Evolutionary conservation across 2,888 invertebrate species (phyloP).

Genomic region (Oxyteleia sp.): DNA sequence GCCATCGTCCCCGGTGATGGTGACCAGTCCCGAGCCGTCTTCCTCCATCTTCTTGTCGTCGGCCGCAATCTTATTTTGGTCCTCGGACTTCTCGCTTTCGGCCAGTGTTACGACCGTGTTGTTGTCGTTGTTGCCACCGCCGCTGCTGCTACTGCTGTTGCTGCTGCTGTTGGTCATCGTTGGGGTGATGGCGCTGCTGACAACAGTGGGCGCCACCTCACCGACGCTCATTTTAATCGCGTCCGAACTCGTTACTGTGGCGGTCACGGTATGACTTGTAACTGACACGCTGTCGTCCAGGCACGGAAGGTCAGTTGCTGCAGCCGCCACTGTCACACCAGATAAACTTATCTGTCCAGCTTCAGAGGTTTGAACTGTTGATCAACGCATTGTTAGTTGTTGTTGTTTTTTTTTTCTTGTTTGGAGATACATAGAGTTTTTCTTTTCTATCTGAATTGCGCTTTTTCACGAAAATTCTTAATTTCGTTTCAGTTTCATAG

Average conservation of each 20-base stretch:
- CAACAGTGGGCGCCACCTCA: constrained; percentile 64
- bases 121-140: constrained; percentile 32
- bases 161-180: constrained; percentile 39
- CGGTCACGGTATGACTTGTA: constrained; percentile 42
- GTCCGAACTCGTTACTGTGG: constrained; percentile 12
- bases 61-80: constrained; percentile 87
- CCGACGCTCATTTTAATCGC: constrained; percentile 59
- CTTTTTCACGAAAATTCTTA: constrained; percentile 21
- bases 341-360: constrained; percentile 80
- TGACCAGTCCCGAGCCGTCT: constrained; percentile 90
- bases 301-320: constrained; percentile 84
- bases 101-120: constrained; percentile 69
- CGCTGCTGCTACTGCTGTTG: constrained; percentile 53
- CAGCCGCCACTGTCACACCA: constrained; percentile 78
- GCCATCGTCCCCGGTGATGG: constrained; percentile 95
- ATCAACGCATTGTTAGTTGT: no score
- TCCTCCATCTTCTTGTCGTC: constrained; percentile 89
- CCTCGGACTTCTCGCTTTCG: constrained; percentile 86
- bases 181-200: constrained; percentile 62
- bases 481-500: constrained; percentile 33
- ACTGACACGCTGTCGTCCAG: constrained; percentile 81
- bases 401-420: no score
- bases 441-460: constrained; percentile 14
- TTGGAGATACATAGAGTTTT: neutral
- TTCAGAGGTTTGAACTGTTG: constrained; percentile 85